These are phyloP conservation scores for Elaeidobius kamerunicus DNA, from an alignment of 2,888 invertebrate species.

Conservation along the genomic window DNA sequence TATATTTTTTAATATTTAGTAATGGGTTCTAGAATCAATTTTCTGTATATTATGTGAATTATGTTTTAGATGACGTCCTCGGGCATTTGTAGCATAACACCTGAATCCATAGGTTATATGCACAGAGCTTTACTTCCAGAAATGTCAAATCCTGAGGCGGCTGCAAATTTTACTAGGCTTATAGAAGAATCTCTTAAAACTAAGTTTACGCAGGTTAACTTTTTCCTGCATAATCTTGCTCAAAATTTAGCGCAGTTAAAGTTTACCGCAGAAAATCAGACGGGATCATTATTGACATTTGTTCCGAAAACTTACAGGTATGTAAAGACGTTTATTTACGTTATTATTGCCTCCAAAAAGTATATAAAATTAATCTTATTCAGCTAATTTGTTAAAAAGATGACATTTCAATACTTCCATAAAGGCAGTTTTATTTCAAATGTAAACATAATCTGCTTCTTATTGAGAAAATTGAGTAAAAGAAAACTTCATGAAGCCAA, in stretches of 20 bases:
- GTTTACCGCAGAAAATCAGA: conserved; percentile 83
- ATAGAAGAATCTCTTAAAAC: conserved; percentile 93
- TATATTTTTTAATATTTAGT: background rate
- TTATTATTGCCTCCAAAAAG: too few species aligned
- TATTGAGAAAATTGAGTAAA: too few species aligned
- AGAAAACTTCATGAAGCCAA: too few species aligned
- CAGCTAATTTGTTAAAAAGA: too few species aligned
- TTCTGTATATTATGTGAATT: background rate
- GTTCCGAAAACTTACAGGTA: conserved; percentile 92
- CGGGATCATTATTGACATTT: conserved; percentile 83
- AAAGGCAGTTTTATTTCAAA: too few species aligned
- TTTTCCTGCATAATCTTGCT: conserved; percentile 95
- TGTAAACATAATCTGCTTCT: too few species aligned
- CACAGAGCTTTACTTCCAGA: conserved; percentile 85
- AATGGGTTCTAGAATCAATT: background rate
- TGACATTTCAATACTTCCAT: too few species aligned
- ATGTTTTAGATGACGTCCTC: conserved; percentile 79
- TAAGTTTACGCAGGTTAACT: conserved; percentile 95
- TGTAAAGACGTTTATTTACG: too few species aligned
- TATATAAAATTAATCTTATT: too few species aligned
- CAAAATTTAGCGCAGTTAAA: conserved; percentile 72
- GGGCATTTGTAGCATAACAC: conserved; percentile 87
- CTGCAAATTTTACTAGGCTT: conserved; percentile 92
- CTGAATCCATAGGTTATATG: conserved; percentile 89
- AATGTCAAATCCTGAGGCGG: conserved; percentile 91